Base-by-base conservation (phyloP, 2,113 vertebrate species). In the Tonatia bakeri region DNA sequence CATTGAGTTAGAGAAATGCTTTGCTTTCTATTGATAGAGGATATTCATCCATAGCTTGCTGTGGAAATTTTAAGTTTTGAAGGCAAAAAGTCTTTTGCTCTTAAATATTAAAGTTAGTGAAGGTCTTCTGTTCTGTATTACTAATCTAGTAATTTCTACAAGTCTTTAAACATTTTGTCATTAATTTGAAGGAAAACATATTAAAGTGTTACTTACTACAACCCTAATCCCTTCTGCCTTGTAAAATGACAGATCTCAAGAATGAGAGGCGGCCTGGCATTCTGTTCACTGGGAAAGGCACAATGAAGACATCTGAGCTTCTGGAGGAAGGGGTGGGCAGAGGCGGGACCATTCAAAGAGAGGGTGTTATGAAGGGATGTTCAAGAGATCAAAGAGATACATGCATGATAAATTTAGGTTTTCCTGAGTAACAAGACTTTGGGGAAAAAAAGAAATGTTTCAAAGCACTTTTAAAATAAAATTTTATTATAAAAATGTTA, bases 1-100 rank as follows among this genome's bases (percentile, higher is more conserved):
- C 5, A 52, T 22, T 45, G 54, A 73, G 24, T 90, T 75, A 65
- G 69, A 86, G 73, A 75, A 64, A 70, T 33, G 36, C 17, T 81
- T 87, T 92, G 16, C 40, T 96, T 84, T 91, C 40, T 80, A 83
- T 90, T 82, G 31, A 80, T 87, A 82, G n/a, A 92, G 28, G 70
- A 85, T 73, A 85, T 40, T 36, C 84, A 73, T 85, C 12, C 17
- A 50, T 36, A 45, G 15, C 26, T 87, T 80, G 43, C 75, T 87
- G 73, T 83, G 85, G 70, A 84, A 94, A 94, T 40, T n/a, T 86
- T 79, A 75, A 82, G 20, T 77, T 45, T 95, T 85, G 26, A 91
- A 89, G 36, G 5, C 80, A 73, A 9, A 33, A 43, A 73, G 13
- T 40, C n/a, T 76, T 87, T 86, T 83, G 36, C 47, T 11, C 20